phyloP scores from a whole-genome alignment of 2,888 invertebrate genomes.

The Alloplasta piceator region DNA sequence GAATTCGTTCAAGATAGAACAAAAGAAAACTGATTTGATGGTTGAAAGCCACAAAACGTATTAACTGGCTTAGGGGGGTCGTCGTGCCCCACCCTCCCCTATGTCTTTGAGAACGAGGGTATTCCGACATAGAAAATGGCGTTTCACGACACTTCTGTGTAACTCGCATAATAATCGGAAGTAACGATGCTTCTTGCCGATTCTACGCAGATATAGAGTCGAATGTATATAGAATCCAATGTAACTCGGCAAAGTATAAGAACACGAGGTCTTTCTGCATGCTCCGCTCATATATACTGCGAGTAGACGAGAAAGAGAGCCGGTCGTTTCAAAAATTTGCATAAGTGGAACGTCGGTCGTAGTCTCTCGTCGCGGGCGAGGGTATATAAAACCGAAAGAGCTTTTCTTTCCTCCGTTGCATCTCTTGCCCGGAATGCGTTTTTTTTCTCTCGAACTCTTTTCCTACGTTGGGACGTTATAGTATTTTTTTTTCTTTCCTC shows the following conservation, averaged over 20 bases:
- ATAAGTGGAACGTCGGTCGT: conserved; percentile 58
- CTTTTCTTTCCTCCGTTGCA: conserved; percentile 33
- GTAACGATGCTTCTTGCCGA: conserved; percentile 35
- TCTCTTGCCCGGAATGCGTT: conserved; percentile 3
- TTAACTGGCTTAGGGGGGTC: no score
- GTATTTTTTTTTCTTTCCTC: conserved; percentile 29
- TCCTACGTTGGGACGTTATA: conserved; percentile 42
- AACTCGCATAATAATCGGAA: conserved; percentile 55
- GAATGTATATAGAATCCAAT: conserved; percentile 13
- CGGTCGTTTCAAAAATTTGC: conserved; percentile 56
- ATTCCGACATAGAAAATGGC: conserved; percentile 40
- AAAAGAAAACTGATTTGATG: no score
- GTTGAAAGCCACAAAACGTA: no score
- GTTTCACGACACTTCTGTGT: conserved; percentile 48
- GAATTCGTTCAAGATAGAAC: no score
- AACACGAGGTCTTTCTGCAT: conserved; percentile 18
- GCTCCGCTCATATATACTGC: conserved; percentile 1
- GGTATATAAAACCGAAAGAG: conserved; percentile 13
- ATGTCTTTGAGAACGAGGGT: no score
- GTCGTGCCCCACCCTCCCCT: no score
- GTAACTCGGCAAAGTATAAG: conserved; percentile 28
- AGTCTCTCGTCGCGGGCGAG: conserved; percentile 30
- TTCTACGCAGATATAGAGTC: conserved; percentile 3
- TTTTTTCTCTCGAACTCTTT: conserved; percentile 11
- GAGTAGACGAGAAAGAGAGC: conserved; percentile 10